Conservation (phyloP, 2,113 vertebrate species). For the Tachuris rubrigastra region DNA sequence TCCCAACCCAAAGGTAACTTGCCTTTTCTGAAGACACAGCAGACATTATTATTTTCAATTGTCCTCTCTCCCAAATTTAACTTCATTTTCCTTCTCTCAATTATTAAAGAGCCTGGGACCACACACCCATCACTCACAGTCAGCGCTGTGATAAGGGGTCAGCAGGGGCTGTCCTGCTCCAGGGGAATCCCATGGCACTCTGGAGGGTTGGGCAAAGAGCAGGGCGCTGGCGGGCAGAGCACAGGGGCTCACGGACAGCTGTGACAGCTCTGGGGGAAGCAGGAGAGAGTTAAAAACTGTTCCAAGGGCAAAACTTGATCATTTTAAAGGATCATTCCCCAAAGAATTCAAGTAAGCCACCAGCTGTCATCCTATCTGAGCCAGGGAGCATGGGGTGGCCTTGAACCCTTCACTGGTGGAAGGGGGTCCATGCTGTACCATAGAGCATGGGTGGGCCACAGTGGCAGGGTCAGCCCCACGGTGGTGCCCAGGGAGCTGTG, state of each 20-base stretch:
- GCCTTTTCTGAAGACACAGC: not conserved
- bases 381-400: fast-evolving
- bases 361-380: not conserved
- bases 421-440: not conserved
- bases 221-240: not conserved
- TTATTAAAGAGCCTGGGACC: not conserved
- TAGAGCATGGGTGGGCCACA: not conserved
- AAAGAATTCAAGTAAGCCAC: not conserved
- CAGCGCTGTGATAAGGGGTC: fast-evolving
- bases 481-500: not conserved
- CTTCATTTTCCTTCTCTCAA: not conserved
- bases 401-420: not conserved
- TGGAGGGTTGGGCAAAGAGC: not conserved
- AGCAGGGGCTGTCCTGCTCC: not conserved
- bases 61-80: not conserved
- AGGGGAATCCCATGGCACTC: fast-evolving
- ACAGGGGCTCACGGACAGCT: not conserved
- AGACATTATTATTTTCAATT: not conserved
- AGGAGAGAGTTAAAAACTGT: not conserved
- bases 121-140: not conserved
- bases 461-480: not conserved
- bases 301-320: not conserved
- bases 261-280: not conserved
- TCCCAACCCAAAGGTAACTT: not conserved
- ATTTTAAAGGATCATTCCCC: not conserved